Evolutionary conservation across 2,888 invertebrate genomes (phyloP), one percentile per base, ranked within the genome.

Genomic region (Rhagophthalmus giganteus): DNA sequence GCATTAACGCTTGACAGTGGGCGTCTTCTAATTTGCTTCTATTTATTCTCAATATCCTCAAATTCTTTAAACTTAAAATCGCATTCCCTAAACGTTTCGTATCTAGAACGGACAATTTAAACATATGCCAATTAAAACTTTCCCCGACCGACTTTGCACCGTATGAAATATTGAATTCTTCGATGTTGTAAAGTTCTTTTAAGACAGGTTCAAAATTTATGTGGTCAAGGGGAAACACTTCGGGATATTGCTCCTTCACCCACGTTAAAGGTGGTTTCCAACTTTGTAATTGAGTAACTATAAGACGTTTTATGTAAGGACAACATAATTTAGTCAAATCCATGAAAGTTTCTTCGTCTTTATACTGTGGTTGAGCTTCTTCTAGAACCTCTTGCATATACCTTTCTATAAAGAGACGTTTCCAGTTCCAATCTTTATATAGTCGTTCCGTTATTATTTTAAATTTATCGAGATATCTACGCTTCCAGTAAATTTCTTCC

Each of bases 401-500:
- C 25, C 71, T 62, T 54, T 75, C 75, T 9, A 77, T 41, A 57
- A 70, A 76, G 2, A 72, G 55, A 31, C 59, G 61, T 63, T 76
- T 77, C 75, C 75, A 76, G 2, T 67, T 71, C 70, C 71, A 71
- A 5, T 59, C 56, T 14, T 46, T 9, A 2, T 69, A 66, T 35
- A 64, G 63, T 2, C 61, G 58, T 27, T 62, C 59, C 2, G 58
- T 63, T 20, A 65, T 59, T 20, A 58, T 40, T 2, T 70, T 69
- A 60, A 70, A 76, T 24, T 68, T 63, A 12, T 64, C 65, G 1
- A 51, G 45, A 66, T 75, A 83, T 60, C 80, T 77, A 40, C 84
- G 76, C 64, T 81, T 74, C 86, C 86, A 86, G 69, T 84, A 86
- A 67, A 80, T 78, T 63, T 85, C 84, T 57, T 83, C 58, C 62